A percentile compares a stretch with the other conserved stretches of the same genome.
These are phyloP conservation scores for Platalea minor DNA, from an alignment of 2,797 vertebrate species.

Conservation along the genomic window DNA sequence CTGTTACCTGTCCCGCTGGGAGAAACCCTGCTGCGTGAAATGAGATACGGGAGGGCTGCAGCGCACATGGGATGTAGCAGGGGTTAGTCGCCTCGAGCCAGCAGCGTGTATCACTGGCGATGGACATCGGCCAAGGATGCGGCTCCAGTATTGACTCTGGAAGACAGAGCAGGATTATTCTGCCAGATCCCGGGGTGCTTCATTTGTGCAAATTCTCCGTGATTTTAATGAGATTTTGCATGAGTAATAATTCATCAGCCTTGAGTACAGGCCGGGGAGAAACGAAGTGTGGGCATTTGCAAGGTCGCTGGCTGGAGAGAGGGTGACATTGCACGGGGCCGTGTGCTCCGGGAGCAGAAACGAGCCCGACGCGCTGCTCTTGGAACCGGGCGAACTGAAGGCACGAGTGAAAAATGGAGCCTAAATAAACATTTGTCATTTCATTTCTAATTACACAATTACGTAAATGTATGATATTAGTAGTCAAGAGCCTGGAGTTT, in stretches of 20 bases:
- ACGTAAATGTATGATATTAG: constrained; percentile 72
- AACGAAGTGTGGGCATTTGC: rapidly evolving
- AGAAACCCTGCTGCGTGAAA: not conserved
- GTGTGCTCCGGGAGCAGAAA: not conserved
- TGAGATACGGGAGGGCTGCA: not conserved
- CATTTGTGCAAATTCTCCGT: not conserved
- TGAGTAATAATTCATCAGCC: not conserved
- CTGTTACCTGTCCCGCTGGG: not conserved
- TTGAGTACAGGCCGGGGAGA: not conserved
- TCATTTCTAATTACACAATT: constrained; percentile 72
- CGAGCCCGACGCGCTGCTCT: not conserved
- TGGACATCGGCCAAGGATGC: rapidly evolving
- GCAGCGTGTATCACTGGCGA: rapidly evolving
- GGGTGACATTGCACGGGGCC: not conserved
- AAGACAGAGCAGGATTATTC: not conserved
- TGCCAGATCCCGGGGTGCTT: not conserved
- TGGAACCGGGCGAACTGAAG: not conserved
- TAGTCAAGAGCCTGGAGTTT: constrained; percentile 73
- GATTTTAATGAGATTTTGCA: not conserved
- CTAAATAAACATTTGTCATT: constrained; percentile 59
- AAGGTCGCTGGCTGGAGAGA: not conserved
- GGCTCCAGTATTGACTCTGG: rapidly evolving
- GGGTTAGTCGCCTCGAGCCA: not conserved
- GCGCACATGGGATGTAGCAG: rapidly evolving
- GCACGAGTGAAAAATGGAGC: not conserved